Base-by-base conservation (phyloP, 2,113 vertebrate species). In the zebrafish (Danio rerio) region DNA sequence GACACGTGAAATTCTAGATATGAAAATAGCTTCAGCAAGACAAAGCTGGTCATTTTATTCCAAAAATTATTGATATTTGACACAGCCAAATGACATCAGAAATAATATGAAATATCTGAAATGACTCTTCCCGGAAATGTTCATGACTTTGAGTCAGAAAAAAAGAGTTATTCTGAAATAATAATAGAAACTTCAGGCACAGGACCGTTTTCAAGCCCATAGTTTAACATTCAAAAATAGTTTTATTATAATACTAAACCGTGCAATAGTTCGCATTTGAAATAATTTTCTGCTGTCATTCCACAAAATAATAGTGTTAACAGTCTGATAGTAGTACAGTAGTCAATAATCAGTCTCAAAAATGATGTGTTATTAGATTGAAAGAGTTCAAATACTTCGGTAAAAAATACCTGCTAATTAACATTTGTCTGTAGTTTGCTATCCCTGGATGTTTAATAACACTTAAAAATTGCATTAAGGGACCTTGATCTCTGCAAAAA, bases 11-110 rank as follows among this genome's bases (percentile, higher is more conserved):
- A 68, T 68, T 47, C 7, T 16, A 10, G 66, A 5, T 69, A 18
- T 49, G 65, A 49, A 49, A 49, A 18, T 20, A 69, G 10, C 66
- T 6, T 1, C 12, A 20, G 66, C 43, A 68, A 66, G 63, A 45
- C 53, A 56, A 56, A 18, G n/a, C 66, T 47, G 43, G 66, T 9
- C 66, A 69, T 49, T 69, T 69, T 20, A 49, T 69, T 69, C 65
- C n/a, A 20, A 68, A 68, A 47, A 45, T 45, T n/a, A n/a, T 66
- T 45, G 4, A 6, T 18, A 18, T 11, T 68, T 47, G 45, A 15
- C 65, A 43, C 40, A 31, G n/a, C 40, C 42, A 42, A 65, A 65
- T 42, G 7, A 65, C 13, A 43, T 42, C 31, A 65, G 6, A n/a
- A 8, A n/a, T 15, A 3, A 16, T 65, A 63, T 7, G 20, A 62